Percentiles rank a stretch among this genome's conserved stretches.
These are phyloP conservation scores for Etheostoma spectabile DNA, from an alignment of 2,113 vertebrate genomes.

Conservation along the genomic window DNA sequence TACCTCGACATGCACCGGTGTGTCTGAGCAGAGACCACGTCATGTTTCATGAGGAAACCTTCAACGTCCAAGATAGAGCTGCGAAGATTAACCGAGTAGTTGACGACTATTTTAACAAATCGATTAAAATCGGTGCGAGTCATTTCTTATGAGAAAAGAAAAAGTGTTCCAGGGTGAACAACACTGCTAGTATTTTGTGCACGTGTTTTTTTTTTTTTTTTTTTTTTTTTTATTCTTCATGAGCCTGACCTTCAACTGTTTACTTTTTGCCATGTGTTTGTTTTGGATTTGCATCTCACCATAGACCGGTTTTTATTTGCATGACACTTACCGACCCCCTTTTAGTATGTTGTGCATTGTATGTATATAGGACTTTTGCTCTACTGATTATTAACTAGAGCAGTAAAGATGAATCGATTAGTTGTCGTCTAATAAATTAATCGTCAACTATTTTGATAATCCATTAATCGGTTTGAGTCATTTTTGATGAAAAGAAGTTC, in stretches of 20 bases:
- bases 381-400: neutral
- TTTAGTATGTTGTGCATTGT: neutral
- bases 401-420: no score
- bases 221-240: neutral
- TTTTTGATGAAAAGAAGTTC: no score
- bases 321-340: neutral
- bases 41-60: neutral
- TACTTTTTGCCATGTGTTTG: neutral
- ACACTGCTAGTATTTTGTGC: neutral
- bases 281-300: neutral
- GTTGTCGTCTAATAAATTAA: no score
- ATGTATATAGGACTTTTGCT: neutral
- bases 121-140: no score
- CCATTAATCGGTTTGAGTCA: no score
- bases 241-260: neutral
- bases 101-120: no score
- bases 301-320: no score
- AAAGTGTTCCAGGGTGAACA: neutral
- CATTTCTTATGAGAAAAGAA: no score
- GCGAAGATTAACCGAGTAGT: no score
- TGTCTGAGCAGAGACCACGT: neutral
- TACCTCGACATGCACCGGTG: constrained; percentile 13
- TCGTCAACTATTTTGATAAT: no score
- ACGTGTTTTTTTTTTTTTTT: neutral
- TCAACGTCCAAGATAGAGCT: neutral